Evolutionary conservation across 1,140 invertebrate species (phyloP).

Genomic region (Drosophila bocqueti): DNA sequence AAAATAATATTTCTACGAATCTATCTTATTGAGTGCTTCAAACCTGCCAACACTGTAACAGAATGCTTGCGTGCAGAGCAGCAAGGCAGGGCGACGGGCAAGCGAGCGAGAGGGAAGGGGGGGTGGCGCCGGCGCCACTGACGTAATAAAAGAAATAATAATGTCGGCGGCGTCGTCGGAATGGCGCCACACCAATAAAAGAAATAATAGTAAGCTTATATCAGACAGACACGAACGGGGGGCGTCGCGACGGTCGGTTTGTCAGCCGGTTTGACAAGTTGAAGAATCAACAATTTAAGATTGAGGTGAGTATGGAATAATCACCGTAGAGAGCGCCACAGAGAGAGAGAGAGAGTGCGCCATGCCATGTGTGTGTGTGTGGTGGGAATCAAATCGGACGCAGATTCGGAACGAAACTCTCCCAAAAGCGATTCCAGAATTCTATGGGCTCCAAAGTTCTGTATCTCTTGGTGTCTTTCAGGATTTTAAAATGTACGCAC

Average conservation of each 20-base stretch:
- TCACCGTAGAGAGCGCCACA: constrained; percentile 29
- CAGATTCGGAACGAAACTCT: constrained; percentile 32
- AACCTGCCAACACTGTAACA: constrained; percentile 13
- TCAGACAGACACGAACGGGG: constrained; percentile 73
- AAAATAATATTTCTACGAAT: no score
- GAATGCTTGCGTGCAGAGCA: constrained; percentile 75
- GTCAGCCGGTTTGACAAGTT: constrained; percentile 82
- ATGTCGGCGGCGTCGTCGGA: constrained; percentile 79
- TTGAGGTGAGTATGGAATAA: constrained; percentile 72
- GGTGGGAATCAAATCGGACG: constrained; percentile 24
- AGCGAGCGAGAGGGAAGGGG: constrained; percentile 55
- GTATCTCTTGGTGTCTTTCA: constrained; percentile 1
- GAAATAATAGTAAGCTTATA: constrained; percentile 63
- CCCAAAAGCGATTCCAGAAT: constrained; percentile 13
- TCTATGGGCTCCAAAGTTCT: constrained; percentile 4
- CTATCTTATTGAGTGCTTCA: no score
- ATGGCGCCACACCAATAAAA: constrained; percentile 82
- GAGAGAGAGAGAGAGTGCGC: constrained; percentile 41
- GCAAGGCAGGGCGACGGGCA: constrained; percentile 60
- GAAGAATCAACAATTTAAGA: constrained; percentile 83
- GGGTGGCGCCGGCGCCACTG: constrained; percentile 83
- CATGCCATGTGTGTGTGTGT: constrained; percentile 13
- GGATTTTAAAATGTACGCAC: neutral
- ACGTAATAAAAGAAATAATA: constrained; percentile 85
- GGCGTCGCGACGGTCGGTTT: constrained; percentile 62